These are phyloP conservation scores for Rhingia rostrata DNA, from an alignment of 2,888 invertebrate genomes.

Conservation along the genomic window DNA sequence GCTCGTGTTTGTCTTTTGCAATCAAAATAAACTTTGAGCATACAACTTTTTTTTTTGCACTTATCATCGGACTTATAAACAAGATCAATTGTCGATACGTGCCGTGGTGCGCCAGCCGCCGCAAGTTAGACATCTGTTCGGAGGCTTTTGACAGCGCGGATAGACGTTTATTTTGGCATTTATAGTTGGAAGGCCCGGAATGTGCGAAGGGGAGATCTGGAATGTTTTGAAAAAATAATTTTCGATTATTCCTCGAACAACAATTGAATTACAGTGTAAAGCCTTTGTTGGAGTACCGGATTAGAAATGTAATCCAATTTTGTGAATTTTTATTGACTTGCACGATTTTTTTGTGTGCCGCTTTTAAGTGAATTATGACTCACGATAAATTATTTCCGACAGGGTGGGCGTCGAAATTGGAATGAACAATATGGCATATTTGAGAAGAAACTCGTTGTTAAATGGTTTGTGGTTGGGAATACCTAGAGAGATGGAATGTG, in stretches of 20 bases:
- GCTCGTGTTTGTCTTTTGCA: conserved; percentile 38
- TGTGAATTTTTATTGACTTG: conserved; percentile 3
- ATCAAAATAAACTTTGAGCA: conserved; percentile 39
- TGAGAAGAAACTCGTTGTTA: too few relatives aligned
- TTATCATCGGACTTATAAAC: conserved; percentile 59
- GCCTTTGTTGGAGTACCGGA: conserved; percentile 29
- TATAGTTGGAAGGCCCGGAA: conserved; percentile 13
- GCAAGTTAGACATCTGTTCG: conserved; percentile 39
- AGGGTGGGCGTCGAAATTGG: conserved; percentile 24
- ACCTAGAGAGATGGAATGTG: too few relatives aligned
- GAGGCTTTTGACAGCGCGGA: conserved; percentile 30
- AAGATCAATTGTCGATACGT: conserved; percentile 59
- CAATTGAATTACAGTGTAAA: conserved; percentile 30
- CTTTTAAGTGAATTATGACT: neutral
- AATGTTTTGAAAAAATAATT: conserved; percentile 16
- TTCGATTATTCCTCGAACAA: conserved; percentile 30
- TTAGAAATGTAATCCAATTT: conserved; percentile 45
- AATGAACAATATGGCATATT: too few relatives aligned
- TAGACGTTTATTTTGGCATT: conserved; percentile 45
- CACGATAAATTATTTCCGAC: conserved; percentile 21
- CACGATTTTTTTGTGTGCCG: neutral
- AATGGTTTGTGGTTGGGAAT: too few relatives aligned
- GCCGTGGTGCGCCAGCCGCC: conserved; percentile 12
- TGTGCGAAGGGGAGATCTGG: neutral
- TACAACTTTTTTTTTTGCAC: conserved; percentile 29